phyloP scores from a whole-genome alignment of 2,888 invertebrate genomes.

The Thymelicus sylvestris region DNA sequence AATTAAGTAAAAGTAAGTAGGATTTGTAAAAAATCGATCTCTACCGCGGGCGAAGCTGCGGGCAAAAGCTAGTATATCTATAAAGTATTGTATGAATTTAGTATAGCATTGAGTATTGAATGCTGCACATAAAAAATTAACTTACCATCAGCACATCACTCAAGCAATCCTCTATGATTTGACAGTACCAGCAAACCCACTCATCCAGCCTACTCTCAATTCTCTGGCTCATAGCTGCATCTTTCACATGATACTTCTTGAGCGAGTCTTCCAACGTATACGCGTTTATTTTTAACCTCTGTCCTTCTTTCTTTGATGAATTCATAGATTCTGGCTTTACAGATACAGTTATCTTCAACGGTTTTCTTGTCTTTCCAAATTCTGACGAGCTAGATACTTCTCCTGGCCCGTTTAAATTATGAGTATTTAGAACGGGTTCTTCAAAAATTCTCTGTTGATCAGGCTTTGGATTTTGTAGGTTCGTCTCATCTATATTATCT shows the following conservation, averaged over 20 bases:
- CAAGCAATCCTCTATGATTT: conserved; percentile 63
- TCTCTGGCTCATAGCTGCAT: conserved; percentile 45
- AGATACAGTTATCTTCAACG: neutral
- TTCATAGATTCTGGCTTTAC: neutral
- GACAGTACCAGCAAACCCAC: conserved; percentile 57
- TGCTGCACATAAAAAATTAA: neutral
- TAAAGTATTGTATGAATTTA: too few relatives aligned
- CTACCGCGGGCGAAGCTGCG: too few relatives aligned
- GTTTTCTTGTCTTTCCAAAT: neutral
- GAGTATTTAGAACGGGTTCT: neutral
- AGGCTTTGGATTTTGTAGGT: neutral
- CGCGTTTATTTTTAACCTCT: conserved; percentile 4
- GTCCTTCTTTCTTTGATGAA: neutral
- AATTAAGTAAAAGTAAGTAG: too few relatives aligned
- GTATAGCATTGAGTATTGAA: too few relatives aligned
- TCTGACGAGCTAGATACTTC: neutral
- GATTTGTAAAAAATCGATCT: too few relatives aligned
- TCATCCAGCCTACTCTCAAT: conserved; percentile 56
- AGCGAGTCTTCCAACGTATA: conserved; percentile 52
- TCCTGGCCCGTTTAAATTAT: neutral
- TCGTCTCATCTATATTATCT: neutral
- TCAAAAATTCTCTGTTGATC: neutral
- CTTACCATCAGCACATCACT: conserved; percentile 56
- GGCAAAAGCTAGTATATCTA: too few relatives aligned
- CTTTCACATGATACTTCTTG: conserved; percentile 49